phyloP scores from a whole-genome alignment of 2,888 invertebrate genomes.

The Eugnorisma glareosa region DNA sequence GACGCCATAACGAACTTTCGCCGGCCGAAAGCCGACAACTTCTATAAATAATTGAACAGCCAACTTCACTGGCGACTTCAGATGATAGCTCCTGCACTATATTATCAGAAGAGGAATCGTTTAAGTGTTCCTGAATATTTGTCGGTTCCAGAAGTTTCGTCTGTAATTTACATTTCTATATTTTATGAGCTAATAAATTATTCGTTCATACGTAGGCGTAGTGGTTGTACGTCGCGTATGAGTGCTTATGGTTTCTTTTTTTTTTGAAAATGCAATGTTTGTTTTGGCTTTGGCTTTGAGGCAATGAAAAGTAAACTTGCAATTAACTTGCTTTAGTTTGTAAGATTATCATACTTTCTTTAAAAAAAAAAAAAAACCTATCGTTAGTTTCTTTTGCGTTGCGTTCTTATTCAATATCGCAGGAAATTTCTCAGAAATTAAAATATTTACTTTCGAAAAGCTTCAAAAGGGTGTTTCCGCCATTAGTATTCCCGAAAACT shows the following conservation, averaged over 20 bases:
- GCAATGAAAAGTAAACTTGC: not conserved
- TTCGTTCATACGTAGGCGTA: slow-evolving; percentile 12
- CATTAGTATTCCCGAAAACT: slow-evolving; percentile 71
- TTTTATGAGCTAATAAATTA: slow-evolving; percentile 59
- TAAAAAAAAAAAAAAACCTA: not conserved
- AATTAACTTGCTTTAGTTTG: not conserved
- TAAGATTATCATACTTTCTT: not conserved
- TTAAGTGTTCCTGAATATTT: slow-evolving; percentile 64
- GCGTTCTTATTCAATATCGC: not conserved
- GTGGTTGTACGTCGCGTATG: not conserved
- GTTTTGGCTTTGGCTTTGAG: not conserved
- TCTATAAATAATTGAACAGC: slow-evolving; percentile 74
- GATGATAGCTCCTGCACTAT: slow-evolving; percentile 67
- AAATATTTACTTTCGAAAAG: slow-evolving; percentile 67
- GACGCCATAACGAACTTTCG: slow-evolving; percentile 51
- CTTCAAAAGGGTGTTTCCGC: slow-evolving; percentile 68
- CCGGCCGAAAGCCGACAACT: slow-evolving; percentile 61
- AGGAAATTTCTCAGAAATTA: slow-evolving; percentile 44
- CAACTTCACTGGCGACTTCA: slow-evolving; percentile 66
- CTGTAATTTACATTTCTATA: slow-evolving; percentile 61
- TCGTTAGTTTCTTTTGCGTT: not conserved
- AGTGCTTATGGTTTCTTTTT: too few species aligned
- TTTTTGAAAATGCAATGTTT: not conserved
- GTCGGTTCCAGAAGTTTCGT: slow-evolving; percentile 48
- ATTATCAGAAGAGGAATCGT: slow-evolving; percentile 61